These are phyloP conservation scores for Drosophila sordidapex DNA, from an alignment of 2,888 invertebrate species.

Conservation along the genomic window DNA sequence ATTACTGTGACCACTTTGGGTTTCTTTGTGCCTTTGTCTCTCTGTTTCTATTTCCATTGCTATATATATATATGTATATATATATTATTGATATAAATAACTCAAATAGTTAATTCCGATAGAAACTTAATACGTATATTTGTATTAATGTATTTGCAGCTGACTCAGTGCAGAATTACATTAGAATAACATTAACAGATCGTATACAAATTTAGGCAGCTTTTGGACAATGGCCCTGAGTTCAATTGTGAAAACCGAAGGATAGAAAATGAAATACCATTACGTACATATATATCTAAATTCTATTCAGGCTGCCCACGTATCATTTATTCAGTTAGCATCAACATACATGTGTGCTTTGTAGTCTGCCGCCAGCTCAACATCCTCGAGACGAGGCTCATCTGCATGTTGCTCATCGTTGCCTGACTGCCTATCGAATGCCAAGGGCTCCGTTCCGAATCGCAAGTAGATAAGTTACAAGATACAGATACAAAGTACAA, in stretches of 20 bases:
- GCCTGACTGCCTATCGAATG: constrained; percentile 12
- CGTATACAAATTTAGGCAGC: background rate
- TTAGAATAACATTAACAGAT: background rate
- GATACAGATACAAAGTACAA: constrained; percentile 6
- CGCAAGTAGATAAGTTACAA: constrained; percentile 38
- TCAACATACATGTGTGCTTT: background rate
- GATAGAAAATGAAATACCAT: background rate
- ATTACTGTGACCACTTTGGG: too few relatives aligned
- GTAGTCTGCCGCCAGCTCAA: constrained; percentile 9
- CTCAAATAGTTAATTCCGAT: background rate
- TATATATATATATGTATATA: too few relatives aligned
- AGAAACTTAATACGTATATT: background rate
- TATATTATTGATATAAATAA: background rate
- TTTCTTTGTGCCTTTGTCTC: too few relatives aligned
- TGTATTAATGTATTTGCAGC: background rate
- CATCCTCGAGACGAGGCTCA: constrained; percentile 22
- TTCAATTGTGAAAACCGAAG: background rate
- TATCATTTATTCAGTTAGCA: constrained; percentile 43
- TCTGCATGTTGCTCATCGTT: constrained; percentile 47
- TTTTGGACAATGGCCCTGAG: background rate
- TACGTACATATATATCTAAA: background rate
- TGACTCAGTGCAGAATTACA: background rate
- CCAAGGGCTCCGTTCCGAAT: constrained; percentile 27
- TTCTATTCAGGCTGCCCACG: constrained; percentile 30
- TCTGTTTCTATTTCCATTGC: too few relatives aligned